A percentile compares a stretch with the other conserved stretches of the same genome.
Conservation (phyloP, 2,888 invertebrate species). For the Calameuta filiformis region DNA sequence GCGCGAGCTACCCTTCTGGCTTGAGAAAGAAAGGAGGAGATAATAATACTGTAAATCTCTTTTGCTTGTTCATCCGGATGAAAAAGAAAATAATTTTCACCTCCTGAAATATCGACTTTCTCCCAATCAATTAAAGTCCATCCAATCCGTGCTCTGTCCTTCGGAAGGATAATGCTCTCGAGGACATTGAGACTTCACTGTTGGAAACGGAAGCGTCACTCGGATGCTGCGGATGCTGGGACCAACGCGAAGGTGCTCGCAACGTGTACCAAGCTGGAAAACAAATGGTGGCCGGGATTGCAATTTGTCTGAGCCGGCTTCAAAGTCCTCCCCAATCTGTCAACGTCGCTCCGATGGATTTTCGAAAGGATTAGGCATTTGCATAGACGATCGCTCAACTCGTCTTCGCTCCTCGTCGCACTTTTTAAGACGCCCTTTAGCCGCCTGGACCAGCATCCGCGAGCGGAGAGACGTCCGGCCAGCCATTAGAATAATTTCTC, state of each 20-base stretch:
- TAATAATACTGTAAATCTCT: conserved; percentile 2
- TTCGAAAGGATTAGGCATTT: conserved; percentile 64
- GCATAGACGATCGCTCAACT: conserved; percentile 64
- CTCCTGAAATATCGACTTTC: not conserved
- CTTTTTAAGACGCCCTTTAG: not conserved
- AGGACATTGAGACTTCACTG: not conserved
- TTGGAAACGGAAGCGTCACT: not conserved
- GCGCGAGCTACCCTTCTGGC: not conserved
- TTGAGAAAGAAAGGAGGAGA: conserved; percentile 4
- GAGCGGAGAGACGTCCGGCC: not conserved
- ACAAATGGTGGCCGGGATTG: conserved; percentile 40
- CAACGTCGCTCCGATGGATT: conserved; percentile 62
- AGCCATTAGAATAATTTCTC: not conserved
- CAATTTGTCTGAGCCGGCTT: conserved; percentile 25
- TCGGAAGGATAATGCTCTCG: not conserved
- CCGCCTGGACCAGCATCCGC: not conserved
- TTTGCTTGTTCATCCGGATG: too few species aligned
- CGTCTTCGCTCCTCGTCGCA: conserved; percentile 22
- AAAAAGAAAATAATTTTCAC: not conserved
- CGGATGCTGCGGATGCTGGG: too few species aligned
- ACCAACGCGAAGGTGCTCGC: not conserved
- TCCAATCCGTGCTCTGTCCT: not conserved
- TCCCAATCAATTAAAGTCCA: not conserved
- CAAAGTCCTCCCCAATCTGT: conserved; percentile 51
- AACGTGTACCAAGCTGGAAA: conserved; percentile 17